Evolutionary conservation across 2,113 vertebrate genomes (phyloP).

Genomic region (Mus pahari): DNA sequence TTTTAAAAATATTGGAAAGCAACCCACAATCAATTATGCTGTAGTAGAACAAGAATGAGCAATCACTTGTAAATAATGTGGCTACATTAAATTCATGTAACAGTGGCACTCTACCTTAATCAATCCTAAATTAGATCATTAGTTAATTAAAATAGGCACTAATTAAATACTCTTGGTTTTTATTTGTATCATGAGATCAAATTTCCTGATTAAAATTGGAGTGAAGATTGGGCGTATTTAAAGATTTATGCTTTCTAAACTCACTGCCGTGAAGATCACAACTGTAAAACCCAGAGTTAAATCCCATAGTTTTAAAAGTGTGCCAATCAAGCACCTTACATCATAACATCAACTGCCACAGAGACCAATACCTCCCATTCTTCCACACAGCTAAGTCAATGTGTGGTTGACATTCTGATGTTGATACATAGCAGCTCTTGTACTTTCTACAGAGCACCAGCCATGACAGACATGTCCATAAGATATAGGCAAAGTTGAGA

Average conservation of each 20-base stretch:
- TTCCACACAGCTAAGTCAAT: background rate
- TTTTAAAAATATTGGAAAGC: slow-evolving; percentile 61
- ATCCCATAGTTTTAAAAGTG: background rate
- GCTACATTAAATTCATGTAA: slow-evolving; percentile 51
- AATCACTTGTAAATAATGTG: slow-evolving; percentile 59
- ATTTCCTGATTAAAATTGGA: slow-evolving; percentile 68
- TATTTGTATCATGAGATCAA: slow-evolving; percentile 65
- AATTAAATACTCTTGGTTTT: slow-evolving; percentile 70
- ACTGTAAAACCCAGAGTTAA: background rate
- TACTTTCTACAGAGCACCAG: background rate
- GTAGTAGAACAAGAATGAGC: slow-evolving; percentile 68
- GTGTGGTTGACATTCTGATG: background rate
- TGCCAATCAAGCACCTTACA: background rate
- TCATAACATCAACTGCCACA: background rate
- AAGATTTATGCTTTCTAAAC: slow-evolving; percentile 48
- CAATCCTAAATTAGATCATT: slow-evolving; percentile 68
- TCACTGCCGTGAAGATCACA: background rate
- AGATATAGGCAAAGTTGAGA: background rate
- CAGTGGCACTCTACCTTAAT: slow-evolving; percentile 66
- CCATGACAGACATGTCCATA: background rate
- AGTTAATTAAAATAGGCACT: slow-evolving; percentile 68
- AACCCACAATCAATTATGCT: slow-evolving; percentile 50
- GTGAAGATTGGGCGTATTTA: slow-evolving; percentile 35
- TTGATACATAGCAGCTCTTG: background rate
- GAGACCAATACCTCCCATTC: background rate